These are phyloP conservation scores for Crambe crambe DNA, from an alignment of 37 sponge, comb jelly and placozoan species.

Conservation along the genomic window DNA sequence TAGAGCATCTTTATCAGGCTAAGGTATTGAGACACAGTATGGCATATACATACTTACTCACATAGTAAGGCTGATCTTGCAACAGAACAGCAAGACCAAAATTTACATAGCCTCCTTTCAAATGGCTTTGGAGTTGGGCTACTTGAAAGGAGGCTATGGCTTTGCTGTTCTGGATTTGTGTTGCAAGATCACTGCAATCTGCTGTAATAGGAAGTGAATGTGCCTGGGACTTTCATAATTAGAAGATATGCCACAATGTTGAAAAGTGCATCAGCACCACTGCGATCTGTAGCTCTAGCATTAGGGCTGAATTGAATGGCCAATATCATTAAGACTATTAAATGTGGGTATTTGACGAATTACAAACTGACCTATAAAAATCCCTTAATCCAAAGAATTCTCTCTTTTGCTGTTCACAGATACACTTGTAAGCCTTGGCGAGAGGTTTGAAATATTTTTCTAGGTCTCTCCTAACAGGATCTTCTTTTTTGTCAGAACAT, in stretches of 20 bases:
- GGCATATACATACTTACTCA: too few species aligned
- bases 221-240: background rate
- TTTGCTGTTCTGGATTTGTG: too few species aligned
- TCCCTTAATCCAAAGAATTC: slow-evolving; percentile 96
- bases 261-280: background rate
- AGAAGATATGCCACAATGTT: background rate
- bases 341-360: background rate
- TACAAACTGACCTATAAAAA: slow-evolving; percentile 78
- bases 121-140: too few species aligned
- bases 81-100: too few species aligned
- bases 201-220: background rate
- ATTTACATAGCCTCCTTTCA: too few species aligned
- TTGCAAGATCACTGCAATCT: too few species aligned
- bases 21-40: too few species aligned
- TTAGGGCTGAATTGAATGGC: too few species aligned
- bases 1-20: slow-evolving; percentile 95
- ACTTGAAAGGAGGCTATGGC: too few species aligned
- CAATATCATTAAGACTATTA: too few species aligned
- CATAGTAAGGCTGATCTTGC: too few species aligned
- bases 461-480: slow-evolving; percentile 37
- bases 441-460: slow-evolving; percentile 48
- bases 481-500: slow-evolving; percentile 56
- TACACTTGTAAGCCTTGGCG: slow-evolving; percentile 65
- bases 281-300: too few species aligned
- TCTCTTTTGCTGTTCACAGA: slow-evolving; percentile 28